Conservation (phyloP, 2,113 vertebrate species). For the Boulengeromyrus knoepffleri region DNA sequence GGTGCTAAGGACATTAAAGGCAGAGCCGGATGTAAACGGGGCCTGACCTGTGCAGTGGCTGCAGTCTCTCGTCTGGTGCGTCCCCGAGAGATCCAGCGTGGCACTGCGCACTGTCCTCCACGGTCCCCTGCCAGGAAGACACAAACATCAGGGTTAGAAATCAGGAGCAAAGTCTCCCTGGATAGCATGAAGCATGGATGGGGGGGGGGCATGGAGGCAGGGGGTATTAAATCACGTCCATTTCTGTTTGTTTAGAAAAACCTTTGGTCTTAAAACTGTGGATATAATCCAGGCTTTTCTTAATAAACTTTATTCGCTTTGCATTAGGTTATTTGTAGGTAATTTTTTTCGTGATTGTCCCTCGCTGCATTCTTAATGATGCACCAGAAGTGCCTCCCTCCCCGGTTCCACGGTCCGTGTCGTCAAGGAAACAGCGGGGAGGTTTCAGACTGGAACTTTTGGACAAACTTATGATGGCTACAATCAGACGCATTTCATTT, state of each 20-base stretch:
- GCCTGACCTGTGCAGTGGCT: constrained; percentile 42
- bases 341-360: neutral
- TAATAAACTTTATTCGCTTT: neutral
- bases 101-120: constrained; percentile 36
- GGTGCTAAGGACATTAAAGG: neutral
- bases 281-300: neutral
- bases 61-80: constrained; percentile 38
- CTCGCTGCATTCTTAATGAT: neutral
- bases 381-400: neutral
- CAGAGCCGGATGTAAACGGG: constrained; percentile 1
- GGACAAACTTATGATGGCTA: neutral
- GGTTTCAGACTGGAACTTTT: neutral
- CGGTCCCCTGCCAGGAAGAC: constrained; percentile 37
- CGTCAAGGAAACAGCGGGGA: neutral
- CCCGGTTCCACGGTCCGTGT: neutral
- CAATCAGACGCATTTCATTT: neutral
- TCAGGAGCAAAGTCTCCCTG: neutral
- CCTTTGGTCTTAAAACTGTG: neutral
- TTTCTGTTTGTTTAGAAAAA: neutral
- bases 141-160: neutral
- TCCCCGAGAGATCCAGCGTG: constrained; percentile 44
- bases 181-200: neutral
- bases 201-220: neutral
- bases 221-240: neutral
- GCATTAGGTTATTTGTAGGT: neutral